These are phyloP conservation scores for Psilopsiagon aurifrons DNA, from an alignment of 2,113 vertebrate genomes.

Conservation along the genomic window DNA sequence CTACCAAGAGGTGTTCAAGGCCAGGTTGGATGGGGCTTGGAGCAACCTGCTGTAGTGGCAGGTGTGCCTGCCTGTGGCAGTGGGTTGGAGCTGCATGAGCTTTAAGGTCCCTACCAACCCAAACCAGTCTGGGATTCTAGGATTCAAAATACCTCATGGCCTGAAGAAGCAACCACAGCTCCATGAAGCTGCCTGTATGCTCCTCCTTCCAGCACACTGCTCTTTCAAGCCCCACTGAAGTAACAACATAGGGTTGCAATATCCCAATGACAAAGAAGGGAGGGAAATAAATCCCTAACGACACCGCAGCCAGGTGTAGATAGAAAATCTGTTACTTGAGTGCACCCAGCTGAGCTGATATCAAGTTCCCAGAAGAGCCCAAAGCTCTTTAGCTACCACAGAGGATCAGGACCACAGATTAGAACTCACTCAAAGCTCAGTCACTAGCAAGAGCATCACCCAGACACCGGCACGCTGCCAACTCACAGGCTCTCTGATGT, in stretches of 20 bases:
- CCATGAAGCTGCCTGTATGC: background rate
- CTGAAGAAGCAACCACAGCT: background rate
- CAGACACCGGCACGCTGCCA: fast-evolving
- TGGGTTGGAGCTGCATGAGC: background rate
- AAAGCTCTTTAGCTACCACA: background rate
- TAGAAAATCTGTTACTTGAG: background rate
- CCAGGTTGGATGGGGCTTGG: background rate
- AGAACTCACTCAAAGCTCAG: background rate
- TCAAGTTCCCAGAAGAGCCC: background rate
- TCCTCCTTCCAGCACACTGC: background rate
- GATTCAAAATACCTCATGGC: background rate
- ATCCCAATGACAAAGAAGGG: background rate
- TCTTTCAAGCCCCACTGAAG: background rate
- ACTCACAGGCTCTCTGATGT: background rate
- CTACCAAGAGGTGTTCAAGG: background rate
- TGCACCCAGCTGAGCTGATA: background rate
- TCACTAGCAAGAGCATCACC: background rate
- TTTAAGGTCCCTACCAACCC: background rate
- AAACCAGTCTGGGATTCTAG: background rate
- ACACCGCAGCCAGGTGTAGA: background rate
- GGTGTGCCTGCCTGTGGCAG: background rate
- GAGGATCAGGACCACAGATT: background rate
- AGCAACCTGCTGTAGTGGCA: background rate
- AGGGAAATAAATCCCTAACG: background rate
- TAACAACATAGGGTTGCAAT: fast-evolving